Percentiles rank a stretch among this genome's conserved stretches.
phyloP scores from a whole-genome alignment of 2,113 vertebrate genomes.

The Stictonetta naevosa region DNA sequence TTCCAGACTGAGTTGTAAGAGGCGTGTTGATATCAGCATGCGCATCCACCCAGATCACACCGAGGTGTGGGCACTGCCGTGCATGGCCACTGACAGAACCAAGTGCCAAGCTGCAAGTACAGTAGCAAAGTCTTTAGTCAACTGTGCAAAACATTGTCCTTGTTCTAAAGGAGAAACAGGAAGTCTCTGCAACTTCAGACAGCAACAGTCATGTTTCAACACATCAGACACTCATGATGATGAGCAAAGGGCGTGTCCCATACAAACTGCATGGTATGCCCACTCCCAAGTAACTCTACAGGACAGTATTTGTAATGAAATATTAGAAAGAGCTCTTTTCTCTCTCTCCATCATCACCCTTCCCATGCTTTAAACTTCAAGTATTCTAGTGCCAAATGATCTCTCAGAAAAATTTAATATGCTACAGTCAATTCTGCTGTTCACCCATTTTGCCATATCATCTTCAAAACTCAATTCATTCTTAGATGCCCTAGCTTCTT shows the following conservation, averaged over 20 bases:
- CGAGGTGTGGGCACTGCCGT: constrained; percentile 88
- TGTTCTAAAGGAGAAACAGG: neutral
- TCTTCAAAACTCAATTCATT: neutral
- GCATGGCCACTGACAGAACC: constrained; percentile 92
- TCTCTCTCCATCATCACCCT: neutral
- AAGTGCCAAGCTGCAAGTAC: constrained; percentile 86
- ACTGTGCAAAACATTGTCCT: neutral
- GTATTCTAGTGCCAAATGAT: neutral
- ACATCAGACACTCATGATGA: neutral
- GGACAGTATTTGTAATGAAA: neutral
- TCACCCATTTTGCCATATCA: neutral
- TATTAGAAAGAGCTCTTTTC: neutral
- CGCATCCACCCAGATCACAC: constrained; percentile 96
- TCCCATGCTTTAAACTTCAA: neutral
- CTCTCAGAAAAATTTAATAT: neutral
- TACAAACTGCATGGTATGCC: neutral
- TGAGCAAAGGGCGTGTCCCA: neutral
- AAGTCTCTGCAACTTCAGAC: neutral
- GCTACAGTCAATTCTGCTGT: neutral
- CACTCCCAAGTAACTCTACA: neutral
- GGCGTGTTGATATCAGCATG: constrained; percentile 96
- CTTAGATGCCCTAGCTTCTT: neutral
- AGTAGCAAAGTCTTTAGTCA: neutral
- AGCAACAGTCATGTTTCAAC: neutral
- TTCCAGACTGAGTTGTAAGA: constrained; percentile 90